These are phyloP conservation scores for Nemurella pictetii DNA, from an alignment of 2,888 invertebrate genomes.

Conservation along the genomic window DNA sequence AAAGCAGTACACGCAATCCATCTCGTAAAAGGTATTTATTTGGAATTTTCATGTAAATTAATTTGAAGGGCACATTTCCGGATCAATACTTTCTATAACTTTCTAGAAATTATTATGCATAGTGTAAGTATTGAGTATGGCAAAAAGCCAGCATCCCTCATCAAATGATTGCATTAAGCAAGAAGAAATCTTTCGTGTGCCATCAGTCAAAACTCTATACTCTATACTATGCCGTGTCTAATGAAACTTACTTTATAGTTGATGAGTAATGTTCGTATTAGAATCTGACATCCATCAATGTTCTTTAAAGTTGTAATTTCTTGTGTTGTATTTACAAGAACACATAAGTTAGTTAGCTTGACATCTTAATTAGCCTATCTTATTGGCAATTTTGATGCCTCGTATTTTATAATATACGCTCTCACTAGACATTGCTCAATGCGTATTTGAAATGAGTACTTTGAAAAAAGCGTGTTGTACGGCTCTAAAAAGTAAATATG, in stretches of 20 bases:
- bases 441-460: not conserved
- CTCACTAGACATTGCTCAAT: not conserved
- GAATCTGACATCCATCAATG: conserved; percentile 22
- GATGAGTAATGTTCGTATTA: conserved; percentile 2
- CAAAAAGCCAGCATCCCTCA: not conserved
- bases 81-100: too few species aligned
- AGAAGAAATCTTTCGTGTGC: not conserved
- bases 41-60: too few species aligned
- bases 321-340: not conserved
- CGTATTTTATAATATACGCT: not conserved
- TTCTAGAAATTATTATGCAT: too few species aligned
- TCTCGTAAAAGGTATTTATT: too few species aligned
- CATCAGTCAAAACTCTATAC: not conserved
- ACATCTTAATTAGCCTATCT: conserved; percentile 13
- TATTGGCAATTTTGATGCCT: not conserved
- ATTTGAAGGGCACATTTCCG: too few species aligned
- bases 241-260: not conserved
- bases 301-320: not conserved
- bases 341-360: not conserved
- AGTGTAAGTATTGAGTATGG: too few species aligned
- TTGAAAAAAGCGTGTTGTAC: too few species aligned
- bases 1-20: too few species aligned
- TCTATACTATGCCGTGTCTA: not conserved
- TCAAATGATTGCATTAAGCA: not conserved
- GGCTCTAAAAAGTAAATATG: too few species aligned